Evolutionary conservation across 2,888 invertebrate species (phyloP).

Genomic region (Osedax frankpressi): DNA sequence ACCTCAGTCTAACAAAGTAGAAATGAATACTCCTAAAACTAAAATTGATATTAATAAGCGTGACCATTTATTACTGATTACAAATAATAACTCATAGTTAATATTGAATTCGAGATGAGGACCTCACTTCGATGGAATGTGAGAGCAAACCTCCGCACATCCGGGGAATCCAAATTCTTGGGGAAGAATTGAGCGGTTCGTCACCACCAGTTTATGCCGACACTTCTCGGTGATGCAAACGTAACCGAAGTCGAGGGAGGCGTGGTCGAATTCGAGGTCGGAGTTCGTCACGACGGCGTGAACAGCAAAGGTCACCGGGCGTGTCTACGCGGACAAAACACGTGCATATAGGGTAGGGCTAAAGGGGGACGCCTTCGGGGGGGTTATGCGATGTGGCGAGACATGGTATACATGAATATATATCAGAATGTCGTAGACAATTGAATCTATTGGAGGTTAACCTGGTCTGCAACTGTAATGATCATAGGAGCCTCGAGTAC

Average conservation of each 20-base stretch:
- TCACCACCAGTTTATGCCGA: conserved; percentile 36
- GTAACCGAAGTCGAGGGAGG: conserved; percentile 42
- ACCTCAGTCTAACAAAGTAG: no score
- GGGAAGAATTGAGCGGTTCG: conserved; percentile 43
- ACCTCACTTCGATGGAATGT: no score
- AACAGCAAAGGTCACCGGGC: conserved; percentile 43
- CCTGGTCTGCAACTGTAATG: conserved; percentile 45
- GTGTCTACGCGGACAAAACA: conserved; percentile 36
- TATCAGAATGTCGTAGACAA: background rate
- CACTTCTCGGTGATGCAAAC: conserved; percentile 43
- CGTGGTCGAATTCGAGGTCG: conserved; percentile 40
- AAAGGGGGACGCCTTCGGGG: no score
- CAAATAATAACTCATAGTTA: no score
- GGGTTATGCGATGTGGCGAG: background rate
- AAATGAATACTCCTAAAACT: no score
- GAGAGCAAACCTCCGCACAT: conserved; percentile 38
- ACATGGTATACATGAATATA: background rate
- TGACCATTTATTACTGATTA: no score
- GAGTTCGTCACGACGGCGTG: conserved; percentile 44
- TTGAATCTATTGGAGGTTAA: no score
- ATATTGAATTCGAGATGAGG: no score
- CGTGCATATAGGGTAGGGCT: no score
- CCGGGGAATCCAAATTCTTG: conserved; percentile 46
- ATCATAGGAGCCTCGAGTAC: conserved; percentile 44
- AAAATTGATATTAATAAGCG: no score